Percentiles rank a stretch among this genome's conserved stretches.
Evolutionary conservation across 1,140 invertebrate genomes (phyloP).

Genomic region (Brachionus koreanus): DNA sequence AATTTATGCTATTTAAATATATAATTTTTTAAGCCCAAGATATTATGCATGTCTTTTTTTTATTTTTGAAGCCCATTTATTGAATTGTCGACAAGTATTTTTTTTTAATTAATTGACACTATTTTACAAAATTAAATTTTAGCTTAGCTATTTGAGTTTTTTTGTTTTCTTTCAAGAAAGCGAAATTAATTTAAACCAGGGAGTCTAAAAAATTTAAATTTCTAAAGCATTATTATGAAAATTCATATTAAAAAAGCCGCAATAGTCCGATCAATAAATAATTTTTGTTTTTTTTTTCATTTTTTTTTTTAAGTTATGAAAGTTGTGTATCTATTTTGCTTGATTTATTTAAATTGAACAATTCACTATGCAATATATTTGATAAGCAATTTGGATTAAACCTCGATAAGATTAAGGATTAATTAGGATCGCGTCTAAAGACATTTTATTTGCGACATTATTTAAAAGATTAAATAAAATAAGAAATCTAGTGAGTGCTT

Average conservation of each 20-base stretch:
- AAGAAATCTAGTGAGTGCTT: not conserved
- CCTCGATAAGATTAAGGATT: not conserved
- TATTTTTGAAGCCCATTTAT: not conserved
- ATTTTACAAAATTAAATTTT: not conserved
- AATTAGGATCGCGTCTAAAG: not conserved
- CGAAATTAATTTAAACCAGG: not conserved
- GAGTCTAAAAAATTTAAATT: not conserved
- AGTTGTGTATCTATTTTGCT: not conserved
- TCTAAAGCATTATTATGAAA: no score
- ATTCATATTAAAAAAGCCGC: no score
- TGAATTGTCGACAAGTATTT: not conserved
- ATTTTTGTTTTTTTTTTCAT: no score
- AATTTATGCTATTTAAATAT: not conserved
- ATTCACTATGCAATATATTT: not conserved
- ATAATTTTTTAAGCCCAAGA: not conserved
- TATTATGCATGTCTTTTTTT: not conserved
- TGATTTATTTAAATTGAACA: not conserved
- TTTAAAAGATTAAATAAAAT: not conserved
- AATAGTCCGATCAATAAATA: no score
- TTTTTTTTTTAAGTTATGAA: no score
- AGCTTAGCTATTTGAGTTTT: not conserved
- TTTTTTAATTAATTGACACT: not conserved
- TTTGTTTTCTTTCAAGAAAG: not conserved
- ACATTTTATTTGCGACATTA: constrained; percentile 1
- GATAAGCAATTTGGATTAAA: not conserved